These are phyloP conservation scores for Peromyscus nudipes DNA, from an alignment of 2,797 vertebrate species.

Conservation along the genomic window DNA sequence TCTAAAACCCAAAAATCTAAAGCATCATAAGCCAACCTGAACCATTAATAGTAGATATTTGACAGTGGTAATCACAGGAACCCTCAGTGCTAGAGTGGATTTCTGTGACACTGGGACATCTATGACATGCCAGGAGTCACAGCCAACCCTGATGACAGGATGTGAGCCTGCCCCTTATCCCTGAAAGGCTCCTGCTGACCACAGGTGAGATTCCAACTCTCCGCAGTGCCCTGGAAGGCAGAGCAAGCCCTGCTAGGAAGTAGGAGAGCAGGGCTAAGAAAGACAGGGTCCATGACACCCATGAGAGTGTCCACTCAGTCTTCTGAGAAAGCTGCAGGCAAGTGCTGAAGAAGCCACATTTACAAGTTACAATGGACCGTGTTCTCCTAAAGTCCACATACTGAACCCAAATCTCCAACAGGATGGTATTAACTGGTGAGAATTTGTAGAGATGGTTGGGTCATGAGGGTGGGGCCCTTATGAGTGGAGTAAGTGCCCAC, in stretches of 20 bases:
- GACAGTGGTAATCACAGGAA: neutral
- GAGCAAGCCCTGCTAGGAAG: neutral
- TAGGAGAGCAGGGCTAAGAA: fast-evolving
- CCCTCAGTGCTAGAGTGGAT: neutral
- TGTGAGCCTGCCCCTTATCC: fast-evolving
- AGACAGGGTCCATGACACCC: neutral
- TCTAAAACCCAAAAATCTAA: neutral
- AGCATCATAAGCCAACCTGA: neutral
- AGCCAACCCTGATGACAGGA: fast-evolving
- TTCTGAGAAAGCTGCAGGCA: neutral
- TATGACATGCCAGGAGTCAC: fast-evolving
- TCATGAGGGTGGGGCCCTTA: neutral
- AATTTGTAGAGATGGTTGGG: neutral
- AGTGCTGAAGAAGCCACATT: neutral
- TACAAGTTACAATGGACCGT: neutral
- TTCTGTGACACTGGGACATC: neutral
- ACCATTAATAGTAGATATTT: neutral
- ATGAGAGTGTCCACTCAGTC: fast-evolving
- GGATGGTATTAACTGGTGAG: neutral
- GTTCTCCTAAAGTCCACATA: neutral
- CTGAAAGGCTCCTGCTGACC: neutral
- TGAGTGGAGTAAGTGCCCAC: neutral
- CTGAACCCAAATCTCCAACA: neutral
- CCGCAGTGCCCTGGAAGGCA: fast-evolving
- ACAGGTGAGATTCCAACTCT: fast-evolving